Evolutionary conservation across 2,797 vertebrate species (phyloP), one percentile per base, ranked within the genome.

Genomic region (Spea hammondii): DNA sequence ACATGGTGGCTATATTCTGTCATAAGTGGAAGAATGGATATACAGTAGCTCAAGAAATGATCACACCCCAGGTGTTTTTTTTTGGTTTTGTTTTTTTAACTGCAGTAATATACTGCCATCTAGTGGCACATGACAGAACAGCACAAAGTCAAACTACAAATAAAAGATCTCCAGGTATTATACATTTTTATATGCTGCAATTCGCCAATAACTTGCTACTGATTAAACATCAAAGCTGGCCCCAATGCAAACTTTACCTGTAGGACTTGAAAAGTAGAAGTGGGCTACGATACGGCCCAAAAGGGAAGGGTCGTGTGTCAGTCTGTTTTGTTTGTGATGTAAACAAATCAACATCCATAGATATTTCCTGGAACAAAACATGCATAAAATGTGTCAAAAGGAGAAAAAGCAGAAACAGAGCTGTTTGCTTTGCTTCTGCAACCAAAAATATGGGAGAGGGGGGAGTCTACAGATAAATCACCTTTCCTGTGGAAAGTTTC

Each of bases 191-290:
- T 32, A 32, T 32, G 32, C 32, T 32, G 32, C 32, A 32, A 32
- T 32, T 32, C 32, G 3, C 32, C 32, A 32, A 32, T 32, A 32
- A 32, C 32, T 32, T 32, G 32, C 32, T 32, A 32, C 2, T 32
- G 32, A 32, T 32, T 32, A 32, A 32, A 32, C 32, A 32, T 32
- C 32, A 32, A 32, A 32, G 2, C 32, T 32, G 32, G 32, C 32
- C 32, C 32, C 32, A 53, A 53, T 53, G 11, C 51, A 59, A 59
- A 59, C 84, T 82, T 69, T 88, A 98, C 97, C 97, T 97, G 92
- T 99, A 99, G 0, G 97, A 97, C 81, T 91, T 97, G 89, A 99
- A 99, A 44, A 91, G 91, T 54, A 98, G 90, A 79, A 99, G 93
- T 45, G 97, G 96, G 84, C 97, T 99, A 86, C 88, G 94, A 87